Base-by-base conservation (phyloP, 1,140 invertebrate genomes). In the Neodiprion lecontei region DNA sequence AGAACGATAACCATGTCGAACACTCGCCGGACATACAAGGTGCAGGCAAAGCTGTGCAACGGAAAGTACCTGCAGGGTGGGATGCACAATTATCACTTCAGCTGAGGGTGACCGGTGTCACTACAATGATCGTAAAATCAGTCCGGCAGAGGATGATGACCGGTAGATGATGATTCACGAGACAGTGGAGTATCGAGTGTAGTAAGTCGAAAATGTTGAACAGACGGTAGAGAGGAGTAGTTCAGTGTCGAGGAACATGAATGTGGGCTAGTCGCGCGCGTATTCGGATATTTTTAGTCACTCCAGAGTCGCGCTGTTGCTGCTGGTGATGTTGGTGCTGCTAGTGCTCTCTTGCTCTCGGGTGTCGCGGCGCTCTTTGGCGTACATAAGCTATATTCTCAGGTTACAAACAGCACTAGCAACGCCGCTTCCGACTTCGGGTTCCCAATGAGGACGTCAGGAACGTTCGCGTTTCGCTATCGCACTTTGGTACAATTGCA, bases 211-310 rank as follows among this genome's bases (percentile, higher is more conserved):
- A 21, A 65, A 40, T 40, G 1, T 40, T 40, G 2, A 40, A 40
- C 28, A 40, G 2, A 40, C 28, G 7, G 7, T 1, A 65, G 61
- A 65, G 61, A 65, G 61, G 17, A 21, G 17, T 40, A 65, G 61
- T 17, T 17, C 61, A 65, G 17, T 14, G 61, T 65, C 61, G 61
- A 21, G 61, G 12, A 40, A 40, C 61, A 21, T 17, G 61, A 21
- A 65, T 65, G 61, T 65, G 61, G 61, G 61, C 12, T 65, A 65
- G 17, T 17, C 17, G 12, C 61, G 61, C 12, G 61, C 61, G 17
- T 17, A 14, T 17, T 14, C 12, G 49, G 75, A 73, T 76, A 76
- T 76, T 76, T 76, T 76, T 76, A 76, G 75, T 14, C 72, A 40
- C 70, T 67, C 23, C 70, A 72, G 61, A 14, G 61, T 40, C 28